phyloP scores from a whole-genome alignment of 1,140 invertebrate genomes.

The Saxidomus purpurata region DNA sequence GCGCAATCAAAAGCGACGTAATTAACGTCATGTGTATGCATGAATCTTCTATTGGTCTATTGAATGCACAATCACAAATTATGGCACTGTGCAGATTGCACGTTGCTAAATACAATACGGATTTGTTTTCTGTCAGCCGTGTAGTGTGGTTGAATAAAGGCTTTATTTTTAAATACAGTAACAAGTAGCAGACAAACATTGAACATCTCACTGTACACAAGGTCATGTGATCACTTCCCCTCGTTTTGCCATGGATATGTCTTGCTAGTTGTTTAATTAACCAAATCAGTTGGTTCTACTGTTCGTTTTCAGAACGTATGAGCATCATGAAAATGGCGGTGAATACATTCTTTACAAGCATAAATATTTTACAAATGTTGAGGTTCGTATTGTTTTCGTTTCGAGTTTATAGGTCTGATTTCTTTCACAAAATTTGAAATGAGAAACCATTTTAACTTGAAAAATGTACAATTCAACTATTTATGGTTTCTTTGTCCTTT shows the following conservation, averaged over 20 bases:
- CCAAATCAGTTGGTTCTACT: background rate
- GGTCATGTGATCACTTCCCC: too few relatives aligned
- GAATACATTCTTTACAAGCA: constrained; percentile 16
- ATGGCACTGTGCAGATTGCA: too few relatives aligned
- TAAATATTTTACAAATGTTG: background rate
- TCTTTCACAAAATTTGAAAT: background rate
- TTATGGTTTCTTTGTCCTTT: background rate
- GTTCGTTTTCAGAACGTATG: background rate
- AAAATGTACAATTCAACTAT: background rate
- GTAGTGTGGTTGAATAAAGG: too few relatives aligned
- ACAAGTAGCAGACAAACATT: background rate
- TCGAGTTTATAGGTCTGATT: background rate
- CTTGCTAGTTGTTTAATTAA: background rate
- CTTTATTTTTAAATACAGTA: too few relatives aligned
- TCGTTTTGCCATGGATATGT: background rate
- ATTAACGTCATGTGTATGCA: too few relatives aligned
- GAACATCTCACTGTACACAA: too few relatives aligned
- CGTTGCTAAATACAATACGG: too few relatives aligned
- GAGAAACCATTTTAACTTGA: background rate
- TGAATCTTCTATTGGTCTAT: too few relatives aligned
- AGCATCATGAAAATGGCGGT: background rate
- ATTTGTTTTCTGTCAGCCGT: too few relatives aligned
- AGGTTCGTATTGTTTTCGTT: background rate
- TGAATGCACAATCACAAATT: too few relatives aligned
- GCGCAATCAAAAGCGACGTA: too few relatives aligned